Evolutionary conservation across 2,888 invertebrate species (phyloP), one percentile per base, ranked within the genome.

Genomic region (Drosophila kuntzei): DNA sequence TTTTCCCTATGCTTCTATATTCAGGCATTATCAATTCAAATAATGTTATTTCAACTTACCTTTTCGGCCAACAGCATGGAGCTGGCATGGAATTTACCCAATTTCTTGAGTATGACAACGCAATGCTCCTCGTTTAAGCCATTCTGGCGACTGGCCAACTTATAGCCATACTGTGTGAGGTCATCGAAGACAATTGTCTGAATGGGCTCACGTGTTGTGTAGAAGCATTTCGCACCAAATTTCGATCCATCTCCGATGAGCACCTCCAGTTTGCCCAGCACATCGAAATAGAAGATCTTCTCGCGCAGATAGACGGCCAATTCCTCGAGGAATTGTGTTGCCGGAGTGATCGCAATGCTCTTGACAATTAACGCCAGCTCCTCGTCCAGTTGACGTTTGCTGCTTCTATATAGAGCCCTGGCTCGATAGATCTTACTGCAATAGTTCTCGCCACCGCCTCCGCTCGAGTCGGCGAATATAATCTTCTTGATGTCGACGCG

Each of bases 91-190:
- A 94, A 93, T 75, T 91, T 92, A 2, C 93, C 94, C 81, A 94
- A 82, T 82, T 93, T 93, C 60, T 91, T 90, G 1, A 94, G 78
- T 8, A 94, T 93, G 34, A 93, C 76, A 41, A 92, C 80, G 64
- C 93, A 92, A 80, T 94, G 94, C 12, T 91, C 90, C 79, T 93
- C 91, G 86, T 94, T 94, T 27, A 94, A 91, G n/a, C 94, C 94
- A 58, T 85, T 82, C 70, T 93, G 92, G 43, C 94, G 92, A 72
- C 93, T 93, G 20, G 93, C 93, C 92, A 94, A 92, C 66, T 93
- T 92, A 76, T 93, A 94, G 32, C 94, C 94, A 51, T 92, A 89
- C 50, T 93, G 92, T n/a, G 93, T 92, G 39, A 94, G 90, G 63
- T 92, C 92, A 65, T 92, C 91, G 51, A 92, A 91, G 27, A 92